These are phyloP conservation scores for Pantherophis vulpinus DNA, from an alignment of 2,797 vertebrate species.

Conservation along the genomic window DNA sequence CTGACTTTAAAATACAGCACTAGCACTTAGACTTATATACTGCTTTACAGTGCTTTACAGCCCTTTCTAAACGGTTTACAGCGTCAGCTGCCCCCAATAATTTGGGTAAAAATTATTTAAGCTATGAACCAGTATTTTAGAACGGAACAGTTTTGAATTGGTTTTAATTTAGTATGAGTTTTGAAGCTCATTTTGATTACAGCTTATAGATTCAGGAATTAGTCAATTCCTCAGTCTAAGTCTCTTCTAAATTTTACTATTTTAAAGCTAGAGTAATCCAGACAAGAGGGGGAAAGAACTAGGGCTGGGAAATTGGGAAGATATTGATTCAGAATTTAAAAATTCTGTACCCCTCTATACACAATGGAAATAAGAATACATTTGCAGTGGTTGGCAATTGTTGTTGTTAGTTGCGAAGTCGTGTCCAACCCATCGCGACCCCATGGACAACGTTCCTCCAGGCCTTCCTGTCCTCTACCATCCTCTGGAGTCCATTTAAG, in stretches of 20 bases:
- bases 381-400: neutral
- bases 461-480: too few species aligned
- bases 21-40: too few species aligned
- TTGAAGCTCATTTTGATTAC: neutral
- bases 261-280: neutral
- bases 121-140: neutral
- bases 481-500: too few species aligned
- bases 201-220: neutral
- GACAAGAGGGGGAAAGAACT: neutral
- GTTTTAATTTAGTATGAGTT: neutral
- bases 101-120: neutral
- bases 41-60: too few species aligned
- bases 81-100: too few species aligned
- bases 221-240: neutral
- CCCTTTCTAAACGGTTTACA: too few species aligned
- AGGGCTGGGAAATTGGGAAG: neutral
- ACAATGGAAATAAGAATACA: neutral
- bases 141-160: neutral
- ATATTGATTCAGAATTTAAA: neutral
- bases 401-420: too few species aligned
- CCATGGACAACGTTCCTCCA: too few species aligned
- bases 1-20: constrained; percentile 12
- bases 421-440: too few species aligned
- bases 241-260: neutral
- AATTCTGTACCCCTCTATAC: neutral